Percentiles rank a stretch among this genome's conserved stretches.
These are phyloP conservation scores for Saxicola maurus DNA, from an alignment of 2,797 vertebrate species.

Conservation along the genomic window DNA sequence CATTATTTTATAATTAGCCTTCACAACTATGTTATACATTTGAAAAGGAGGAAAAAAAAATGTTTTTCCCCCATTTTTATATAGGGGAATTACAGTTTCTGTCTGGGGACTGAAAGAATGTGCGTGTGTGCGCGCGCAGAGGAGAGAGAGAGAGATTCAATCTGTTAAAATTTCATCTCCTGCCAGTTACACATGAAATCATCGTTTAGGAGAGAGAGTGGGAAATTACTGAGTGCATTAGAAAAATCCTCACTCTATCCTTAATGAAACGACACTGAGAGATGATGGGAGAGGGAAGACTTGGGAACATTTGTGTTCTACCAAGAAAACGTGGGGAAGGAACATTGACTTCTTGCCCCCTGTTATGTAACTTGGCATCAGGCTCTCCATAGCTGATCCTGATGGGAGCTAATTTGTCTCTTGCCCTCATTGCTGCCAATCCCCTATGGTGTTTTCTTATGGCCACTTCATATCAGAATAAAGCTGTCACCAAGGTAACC, in stretches of 20 bases:
- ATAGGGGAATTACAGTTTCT: conserved; percentile 71
- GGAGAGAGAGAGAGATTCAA: conserved; percentile 60
- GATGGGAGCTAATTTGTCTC: conserved; percentile 49
- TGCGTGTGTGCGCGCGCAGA: conserved; percentile 13
- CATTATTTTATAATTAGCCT: conserved; percentile 82
- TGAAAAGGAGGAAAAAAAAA: conserved; percentile 66
- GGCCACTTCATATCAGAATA: conserved; percentile 2
- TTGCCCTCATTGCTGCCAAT: conserved; percentile 47
- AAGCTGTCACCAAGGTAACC: conserved; percentile 57
- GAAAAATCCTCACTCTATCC: conserved; percentile 58
- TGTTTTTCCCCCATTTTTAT: conserved; percentile 67
- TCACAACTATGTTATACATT: conserved; percentile 77
- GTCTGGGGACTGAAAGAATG: conserved; percentile 68
- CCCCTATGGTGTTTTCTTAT: conserved; percentile 13
- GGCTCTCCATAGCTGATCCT: neutral
- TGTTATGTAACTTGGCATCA: conserved; percentile 26
- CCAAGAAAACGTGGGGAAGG: neutral
- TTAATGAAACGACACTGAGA: conserved; percentile 67
- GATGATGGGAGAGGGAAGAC: conserved; percentile 1
- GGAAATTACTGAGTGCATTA: conserved; percentile 46
- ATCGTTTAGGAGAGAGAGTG: conserved; percentile 40
- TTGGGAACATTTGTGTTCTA: conserved; percentile 6
- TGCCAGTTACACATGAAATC: conserved; percentile 69
- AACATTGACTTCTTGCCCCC: neutral
- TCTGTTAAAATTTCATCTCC: conserved; percentile 65